phyloP scores from a whole-genome alignment of 2,797 vertebrate species.

The Oophaga sylvatica region DNA sequence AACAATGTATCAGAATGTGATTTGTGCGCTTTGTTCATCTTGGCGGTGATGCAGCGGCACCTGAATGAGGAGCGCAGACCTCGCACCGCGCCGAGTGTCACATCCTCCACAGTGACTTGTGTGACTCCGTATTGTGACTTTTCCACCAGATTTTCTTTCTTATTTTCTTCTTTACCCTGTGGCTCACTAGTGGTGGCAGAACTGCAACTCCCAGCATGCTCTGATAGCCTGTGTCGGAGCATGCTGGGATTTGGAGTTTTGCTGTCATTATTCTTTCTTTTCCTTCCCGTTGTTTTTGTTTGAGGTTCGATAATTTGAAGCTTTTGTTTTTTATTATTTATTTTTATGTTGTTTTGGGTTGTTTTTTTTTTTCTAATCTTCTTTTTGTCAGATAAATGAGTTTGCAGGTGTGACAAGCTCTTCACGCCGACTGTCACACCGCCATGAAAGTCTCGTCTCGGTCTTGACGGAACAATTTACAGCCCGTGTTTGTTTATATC shows the following conservation, averaged over 20 bases:
- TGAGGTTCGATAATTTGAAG: neutral
- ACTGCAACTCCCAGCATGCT: no score
- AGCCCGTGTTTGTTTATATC: constrained; percentile 20
- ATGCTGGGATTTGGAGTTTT: neutral
- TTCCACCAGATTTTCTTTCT: no score
- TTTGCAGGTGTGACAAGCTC: constrained; percentile 6
- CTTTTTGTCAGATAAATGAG: constrained; percentile 27
- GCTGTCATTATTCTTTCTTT: neutral
- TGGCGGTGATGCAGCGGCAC: neutral
- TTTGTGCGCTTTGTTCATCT: neutral
- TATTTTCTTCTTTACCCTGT: no score
- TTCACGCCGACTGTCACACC: constrained; percentile 5
- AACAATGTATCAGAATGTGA: neutral
- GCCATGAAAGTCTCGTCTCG: neutral
- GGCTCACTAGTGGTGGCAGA: no score
- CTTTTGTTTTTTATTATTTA: neutral
- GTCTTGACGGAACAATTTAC: constrained; percentile 35
- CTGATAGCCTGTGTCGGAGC: no score
- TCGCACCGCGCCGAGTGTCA: no score
- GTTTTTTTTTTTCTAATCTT: constrained; percentile 3
- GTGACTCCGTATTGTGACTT: no score
- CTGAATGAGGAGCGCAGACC: neutral
- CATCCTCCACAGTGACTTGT: no score
- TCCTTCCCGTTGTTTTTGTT: neutral
- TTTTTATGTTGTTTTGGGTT: neutral